Evolutionary conservation across 2,797 vertebrate species (phyloP).

Genomic region (Tachyglossus aculeatus): DNA sequence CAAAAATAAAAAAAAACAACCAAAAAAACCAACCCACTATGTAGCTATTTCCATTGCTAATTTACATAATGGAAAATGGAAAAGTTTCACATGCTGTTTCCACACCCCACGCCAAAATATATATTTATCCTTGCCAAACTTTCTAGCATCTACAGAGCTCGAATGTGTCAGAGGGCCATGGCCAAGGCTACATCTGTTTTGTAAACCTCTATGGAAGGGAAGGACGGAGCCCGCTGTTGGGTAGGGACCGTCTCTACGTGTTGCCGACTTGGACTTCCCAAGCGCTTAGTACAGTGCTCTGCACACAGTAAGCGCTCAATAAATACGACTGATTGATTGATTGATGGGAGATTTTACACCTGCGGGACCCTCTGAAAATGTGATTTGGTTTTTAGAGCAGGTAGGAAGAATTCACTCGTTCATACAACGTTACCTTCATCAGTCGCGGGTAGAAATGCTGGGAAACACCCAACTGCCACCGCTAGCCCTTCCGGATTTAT

Average conservation of each 20-base stretch:
- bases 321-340: no score
- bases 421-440: constrained; percentile 25
- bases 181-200: constrained; percentile 43
- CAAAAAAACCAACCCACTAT: constrained; percentile 28
- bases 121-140: constrained; percentile 55
- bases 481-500: no score
- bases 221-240: no score
- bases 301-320: no score
- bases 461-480: no score
- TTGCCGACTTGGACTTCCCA: no score
- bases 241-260: no score
- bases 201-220: constrained; percentile 23
- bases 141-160: constrained; percentile 51
- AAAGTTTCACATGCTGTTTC: constrained; percentile 53
- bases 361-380: constrained; percentile 20
- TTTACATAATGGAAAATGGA: constrained; percentile 65
- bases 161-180: constrained; percentile 37
- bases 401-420: constrained; percentile 21
- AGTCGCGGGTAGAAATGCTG: neutral
- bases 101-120: constrained; percentile 61
- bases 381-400: constrained; percentile 20
- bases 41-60: constrained; percentile 60
- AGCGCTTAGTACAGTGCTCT: no score
- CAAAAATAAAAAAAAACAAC: constrained; percentile 17
- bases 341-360: neutral